phyloP scores from a whole-genome alignment of 2,797 vertebrate genomes.

The Pyrocephalus nanus region DNA sequence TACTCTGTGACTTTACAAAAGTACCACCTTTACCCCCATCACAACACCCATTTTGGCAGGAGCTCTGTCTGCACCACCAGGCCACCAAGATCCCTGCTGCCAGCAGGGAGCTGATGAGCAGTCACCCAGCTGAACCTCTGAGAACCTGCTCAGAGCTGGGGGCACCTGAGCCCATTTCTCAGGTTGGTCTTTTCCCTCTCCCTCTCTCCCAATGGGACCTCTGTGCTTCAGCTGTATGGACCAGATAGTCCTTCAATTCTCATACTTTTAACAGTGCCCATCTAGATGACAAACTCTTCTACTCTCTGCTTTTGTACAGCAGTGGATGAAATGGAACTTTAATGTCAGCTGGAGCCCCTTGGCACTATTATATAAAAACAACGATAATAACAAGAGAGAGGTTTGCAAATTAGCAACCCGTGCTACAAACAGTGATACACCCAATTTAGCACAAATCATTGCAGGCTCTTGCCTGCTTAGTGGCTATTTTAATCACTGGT shows the following conservation, averaged over 20 bases:
- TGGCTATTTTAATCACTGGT: slow-evolving; percentile 66
- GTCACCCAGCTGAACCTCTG: neutral
- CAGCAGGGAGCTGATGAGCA: neutral
- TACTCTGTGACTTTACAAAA: neutral
- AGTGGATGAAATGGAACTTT: neutral
- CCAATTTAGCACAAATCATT: slow-evolving; percentile 63
- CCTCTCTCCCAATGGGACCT: neutral
- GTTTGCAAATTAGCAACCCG: slow-evolving; percentile 59
- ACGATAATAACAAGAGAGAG: slow-evolving; percentile 46
- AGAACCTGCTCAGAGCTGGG: neutral
- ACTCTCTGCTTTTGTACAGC: neutral
- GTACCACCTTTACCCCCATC: neutral
- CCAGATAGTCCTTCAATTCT: neutral
- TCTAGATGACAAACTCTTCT: neutral
- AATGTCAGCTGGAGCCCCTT: slow-evolving; percentile 29
- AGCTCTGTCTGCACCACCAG: neutral
- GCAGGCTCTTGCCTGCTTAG: slow-evolving; percentile 57
- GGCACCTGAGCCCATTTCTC: neutral
- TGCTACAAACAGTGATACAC: slow-evolving; percentile 58
- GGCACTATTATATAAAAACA: slow-evolving; percentile 30
- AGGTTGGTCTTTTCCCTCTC: neutral
- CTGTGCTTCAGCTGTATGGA: neutral
- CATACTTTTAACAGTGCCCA: neutral
- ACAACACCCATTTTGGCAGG: neutral
- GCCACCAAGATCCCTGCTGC: neutral